Evolutionary conservation across 2,113 vertebrate species (phyloP), one percentile per base, ranked within the genome.

Genomic region (Dissostichus mawsoni): DNA sequence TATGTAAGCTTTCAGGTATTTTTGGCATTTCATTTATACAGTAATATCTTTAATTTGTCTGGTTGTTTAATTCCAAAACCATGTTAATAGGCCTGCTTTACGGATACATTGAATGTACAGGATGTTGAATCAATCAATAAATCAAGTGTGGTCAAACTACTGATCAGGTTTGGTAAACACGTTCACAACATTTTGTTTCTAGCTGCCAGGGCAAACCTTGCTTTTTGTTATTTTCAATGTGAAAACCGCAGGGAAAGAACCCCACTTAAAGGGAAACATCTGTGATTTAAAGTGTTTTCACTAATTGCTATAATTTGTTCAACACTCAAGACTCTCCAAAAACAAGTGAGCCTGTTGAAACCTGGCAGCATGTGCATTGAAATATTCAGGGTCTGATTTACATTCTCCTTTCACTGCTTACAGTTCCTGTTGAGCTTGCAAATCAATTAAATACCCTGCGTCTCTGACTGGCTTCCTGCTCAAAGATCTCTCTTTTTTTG

Each of bases 261-360:
- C 33, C 62, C 63, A 25, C 62, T 81, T 25, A 51, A 57, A 57
- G 29, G 57, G 53, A 69, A 64, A 69, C 57, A 79, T 73, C 57
- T 86, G 74, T 47, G 33, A 66, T 74, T 75, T 52, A 69, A 73
- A 81, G 17, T 25, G 23, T 64, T 76, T 68, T 58, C 17, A 11
- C 67, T 90, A 76, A 87, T 85, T 89, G 52, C 64, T 41, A 20
- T 81, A 5, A 81, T 79, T 80, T 71, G 69, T 87, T 72, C 57
- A 70, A 56, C 55, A 53, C 33, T 75, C 20, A 11, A 61, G 48
- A 48, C 52, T 53, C 69, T 56, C 23, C 18, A 53, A 25, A 72
- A 70, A 61, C 53, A 17, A 72, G 13, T 5, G 69, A 78, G 55
- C 36, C 63, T 11, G 53, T 66, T 82, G 14, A 57, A 70, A 45